phyloP scores from a whole-genome alignment of 2,888 invertebrate genomes.

The Hypercompe scribonia region DNA sequence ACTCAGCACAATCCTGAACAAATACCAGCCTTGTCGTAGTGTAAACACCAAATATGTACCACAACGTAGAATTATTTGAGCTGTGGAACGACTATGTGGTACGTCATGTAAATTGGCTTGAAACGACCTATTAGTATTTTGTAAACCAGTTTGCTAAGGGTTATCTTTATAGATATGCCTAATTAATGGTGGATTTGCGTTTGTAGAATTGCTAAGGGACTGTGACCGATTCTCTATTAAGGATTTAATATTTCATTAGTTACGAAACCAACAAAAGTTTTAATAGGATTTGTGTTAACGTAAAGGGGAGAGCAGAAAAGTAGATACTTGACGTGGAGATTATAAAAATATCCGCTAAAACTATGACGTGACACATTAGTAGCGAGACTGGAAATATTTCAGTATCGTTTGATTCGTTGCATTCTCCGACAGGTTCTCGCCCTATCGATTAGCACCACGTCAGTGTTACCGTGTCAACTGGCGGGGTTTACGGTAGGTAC shows the following conservation, averaged over 20 bases:
- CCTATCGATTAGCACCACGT: neutral
- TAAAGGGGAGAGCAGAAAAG: too few relatives aligned
- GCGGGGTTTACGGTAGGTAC: neutral
- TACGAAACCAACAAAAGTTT: neutral
- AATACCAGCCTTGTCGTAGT: slow-evolving; percentile 18
- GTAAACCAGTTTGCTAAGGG: neutral
- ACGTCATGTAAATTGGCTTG: neutral
- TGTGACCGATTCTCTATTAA: too few relatives aligned
- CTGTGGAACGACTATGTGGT: neutral
- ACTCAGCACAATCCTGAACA: slow-evolving; percentile 31
- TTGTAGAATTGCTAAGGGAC: too few relatives aligned
- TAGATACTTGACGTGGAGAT: too few relatives aligned
- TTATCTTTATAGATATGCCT: neutral
- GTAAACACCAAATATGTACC: neutral
- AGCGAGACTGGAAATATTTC: neutral
- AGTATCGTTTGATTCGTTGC: neutral
- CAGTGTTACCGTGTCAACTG: slow-evolving; percentile 3
- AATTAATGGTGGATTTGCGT: neutral
- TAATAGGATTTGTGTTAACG: neutral
- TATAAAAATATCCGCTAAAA: too few relatives aligned
- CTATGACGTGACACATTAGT: neutral
- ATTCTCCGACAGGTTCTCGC: neutral
- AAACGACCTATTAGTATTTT: neutral
- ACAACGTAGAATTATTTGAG: neutral
- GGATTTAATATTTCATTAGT: too few relatives aligned